Evolutionary conservation across 2,888 invertebrate genomes (phyloP).

Genomic region (Euzophera pinguis): DNA sequence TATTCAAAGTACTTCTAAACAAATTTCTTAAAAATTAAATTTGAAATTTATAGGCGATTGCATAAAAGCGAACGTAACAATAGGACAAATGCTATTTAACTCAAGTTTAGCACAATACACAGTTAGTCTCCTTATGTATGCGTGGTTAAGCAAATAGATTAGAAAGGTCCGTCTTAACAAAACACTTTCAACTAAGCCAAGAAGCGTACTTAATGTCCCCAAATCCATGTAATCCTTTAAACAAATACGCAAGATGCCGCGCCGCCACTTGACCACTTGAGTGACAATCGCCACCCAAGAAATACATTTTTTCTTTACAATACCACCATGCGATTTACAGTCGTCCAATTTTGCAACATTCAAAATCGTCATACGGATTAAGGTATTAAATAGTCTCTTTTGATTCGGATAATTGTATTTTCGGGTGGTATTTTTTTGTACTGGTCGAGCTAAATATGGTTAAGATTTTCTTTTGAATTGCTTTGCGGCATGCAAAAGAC

Average conservation of each 20-base stretch:
- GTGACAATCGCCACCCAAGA: conserved; percentile 52
- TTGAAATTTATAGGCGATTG: no score
- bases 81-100: no score
- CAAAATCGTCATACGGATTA: conserved; percentile 13
- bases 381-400: conserved; percentile 1
- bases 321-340: conserved; percentile 28
- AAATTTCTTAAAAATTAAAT: no score
- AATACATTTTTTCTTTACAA: conserved; percentile 21
- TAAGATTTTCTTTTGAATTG: neutral
- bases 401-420: conserved; percentile 8
- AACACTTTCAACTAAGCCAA: conserved; percentile 27
- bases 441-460: neutral
- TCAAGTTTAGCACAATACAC: neutral
- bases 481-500: neutral
- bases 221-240: conserved; percentile 68
- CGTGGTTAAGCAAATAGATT: conserved; percentile 8
- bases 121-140: conserved; percentile 4
- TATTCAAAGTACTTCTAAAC: no score
- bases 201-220: conserved; percentile 34
- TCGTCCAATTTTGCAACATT: conserved; percentile 41
- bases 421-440: conserved; percentile 18
- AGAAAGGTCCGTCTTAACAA: conserved; percentile 6
- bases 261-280: conserved; percentile 34
- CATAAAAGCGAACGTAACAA: no score
- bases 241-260: conserved; percentile 54